These are phyloP conservation scores for Crypturellus tataupa DNA, from an alignment of 2,797 vertebrate genomes.

Conservation along the genomic window DNA sequence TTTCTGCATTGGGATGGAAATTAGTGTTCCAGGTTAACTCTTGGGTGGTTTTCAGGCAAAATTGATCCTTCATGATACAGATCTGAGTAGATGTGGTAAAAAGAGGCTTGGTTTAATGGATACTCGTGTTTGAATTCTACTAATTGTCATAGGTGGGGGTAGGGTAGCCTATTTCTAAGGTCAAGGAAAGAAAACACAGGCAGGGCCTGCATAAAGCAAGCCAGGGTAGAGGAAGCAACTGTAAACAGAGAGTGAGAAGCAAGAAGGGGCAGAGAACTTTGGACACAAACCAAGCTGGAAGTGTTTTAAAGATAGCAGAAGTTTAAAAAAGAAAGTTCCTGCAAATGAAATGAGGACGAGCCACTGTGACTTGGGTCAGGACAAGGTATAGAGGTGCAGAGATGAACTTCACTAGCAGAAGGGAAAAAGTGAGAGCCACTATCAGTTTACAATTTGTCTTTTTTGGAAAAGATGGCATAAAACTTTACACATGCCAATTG, in stretches of 20 bases:
- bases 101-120: neutral
- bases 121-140: neutral
- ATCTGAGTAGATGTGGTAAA: neutral
- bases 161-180: neutral
- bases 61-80: neutral
- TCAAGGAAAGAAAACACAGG: neutral
- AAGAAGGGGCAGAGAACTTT: neutral
- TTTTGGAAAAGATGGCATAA: neutral
- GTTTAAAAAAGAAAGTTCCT: neutral
- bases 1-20: neutral
- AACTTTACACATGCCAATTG: neutral
- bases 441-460: neutral
- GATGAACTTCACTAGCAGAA: neutral
- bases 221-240: neutral
- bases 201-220: neutral
- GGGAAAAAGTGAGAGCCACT: neutral
- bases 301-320: constrained; percentile 2
- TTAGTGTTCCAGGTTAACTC: neutral
- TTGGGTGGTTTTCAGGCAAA: neutral
- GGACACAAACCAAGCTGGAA: neutral
- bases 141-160: neutral
- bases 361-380: neutral
- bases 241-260: neutral
- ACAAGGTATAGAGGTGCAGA: neutral
- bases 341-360: neutral